Percentiles rank a stretch among this genome's conserved stretches.
Conservation (phyloP, 1,140 invertebrate species). For the Vanessa atalanta region DNA sequence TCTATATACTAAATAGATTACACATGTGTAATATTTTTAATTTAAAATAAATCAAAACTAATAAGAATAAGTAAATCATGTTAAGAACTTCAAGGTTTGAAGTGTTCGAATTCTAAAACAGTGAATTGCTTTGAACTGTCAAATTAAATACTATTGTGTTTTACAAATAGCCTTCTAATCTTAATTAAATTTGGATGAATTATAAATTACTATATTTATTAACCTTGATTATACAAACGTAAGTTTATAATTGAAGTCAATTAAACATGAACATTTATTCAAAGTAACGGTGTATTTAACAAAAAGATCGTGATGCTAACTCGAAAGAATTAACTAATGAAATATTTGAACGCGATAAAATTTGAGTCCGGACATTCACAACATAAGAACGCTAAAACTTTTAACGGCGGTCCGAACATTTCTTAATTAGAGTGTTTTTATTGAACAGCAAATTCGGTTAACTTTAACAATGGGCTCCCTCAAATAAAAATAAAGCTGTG, state of each 20-base stretch:
- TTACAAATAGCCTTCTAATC: no score
- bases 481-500: conserved; percentile 77
- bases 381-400: conserved; percentile 58
- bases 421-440: conserved; percentile 79
- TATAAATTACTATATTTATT: no score
- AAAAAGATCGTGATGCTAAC: background rate
- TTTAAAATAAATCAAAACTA: no score
- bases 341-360: conserved; percentile 57
- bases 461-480: conserved; percentile 73
- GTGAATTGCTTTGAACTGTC: no score
- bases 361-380: conserved; percentile 41
- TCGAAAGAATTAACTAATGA: conserved; percentile 49
- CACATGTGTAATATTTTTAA: no score
- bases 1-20: no score
- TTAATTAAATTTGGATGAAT: no score
- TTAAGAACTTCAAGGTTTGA: no score
- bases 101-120: no score
- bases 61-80: no score
- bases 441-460: conserved; percentile 78
- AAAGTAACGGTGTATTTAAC: background rate
- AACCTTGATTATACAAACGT: no score
- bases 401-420: conserved; percentile 72
- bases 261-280: background rate
- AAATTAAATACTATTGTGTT: no score
- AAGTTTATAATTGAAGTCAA: background rate